Evolutionary conservation across 2,888 invertebrate species (phyloP), one percentile per base, ranked within the genome.

Genomic region (Machimus rusticus): DNA sequence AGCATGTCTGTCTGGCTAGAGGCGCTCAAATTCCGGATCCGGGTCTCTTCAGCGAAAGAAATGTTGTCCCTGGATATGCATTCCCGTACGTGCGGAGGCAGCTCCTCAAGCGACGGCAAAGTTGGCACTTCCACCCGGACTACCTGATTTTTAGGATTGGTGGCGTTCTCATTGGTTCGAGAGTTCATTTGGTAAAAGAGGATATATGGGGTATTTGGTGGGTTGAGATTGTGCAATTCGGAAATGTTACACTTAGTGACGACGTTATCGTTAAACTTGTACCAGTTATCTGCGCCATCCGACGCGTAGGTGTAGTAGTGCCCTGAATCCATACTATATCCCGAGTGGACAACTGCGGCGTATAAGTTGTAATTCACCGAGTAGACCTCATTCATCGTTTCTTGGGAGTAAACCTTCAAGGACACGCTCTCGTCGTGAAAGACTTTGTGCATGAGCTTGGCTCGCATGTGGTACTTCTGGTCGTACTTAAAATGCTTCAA

Each of bases 221-320:
- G 95, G 89, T 94, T 94, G 8, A 96, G 93, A 34, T 93, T 93
- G 89, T 95, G 95, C 77, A 96, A 93, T 86, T 95, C 95, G 0
- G 93, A 93, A 8, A 95, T 94, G 9, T 94, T 94, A 16, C 95
- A 94, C 66, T 92, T 91, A 0, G 94, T 94, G 0, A 98, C 97
- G n/a, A 94, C 93, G 88, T 95, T 95, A 90, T 98, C 98, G 91
- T 97, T 97, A 91, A 96, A 97, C 90, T 95, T 94, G 91, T 95
- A 96, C 98, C 98, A 98, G 86, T 93, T 93, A 51, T 94, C 93
- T 87, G 93, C 93, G 23, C 90, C 93, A 90, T 96, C 96, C 51
- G 95, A 94, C 0, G 96, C 97, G 88, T 96, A 95, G 0, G 97
- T 97, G 91, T 97, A 97, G 91, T 98, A 98, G 91, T 98, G 98